Evolutionary conservation across 1,140 invertebrate genomes (phyloP), one percentile per base, ranked within the genome.

Genomic region (Drosophila murphyi): DNA sequence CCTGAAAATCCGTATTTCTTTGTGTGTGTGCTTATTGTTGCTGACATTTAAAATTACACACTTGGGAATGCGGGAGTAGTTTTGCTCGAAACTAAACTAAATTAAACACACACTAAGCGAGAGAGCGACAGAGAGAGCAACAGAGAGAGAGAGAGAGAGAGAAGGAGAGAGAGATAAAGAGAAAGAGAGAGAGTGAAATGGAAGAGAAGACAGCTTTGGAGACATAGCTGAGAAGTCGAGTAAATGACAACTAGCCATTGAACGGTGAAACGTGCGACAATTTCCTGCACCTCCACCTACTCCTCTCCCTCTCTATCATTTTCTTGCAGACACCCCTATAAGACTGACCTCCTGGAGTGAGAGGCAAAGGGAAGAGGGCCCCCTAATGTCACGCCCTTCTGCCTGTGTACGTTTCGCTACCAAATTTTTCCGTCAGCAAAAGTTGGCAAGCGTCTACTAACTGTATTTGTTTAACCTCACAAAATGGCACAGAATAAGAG

Each of bases 11-110:
- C 20, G 47, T 47, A 37, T 56, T 20, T 62, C 12, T 69, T 48
- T 67, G 52, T 61, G 50, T 57, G 63, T 72, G 45, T 80, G 65
- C 45, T 78, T 75, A 80, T 74, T 69, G 79, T 69, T 87, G 85
- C 85, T 88, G 85, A 83, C 85, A 88, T 89, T 88, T 89, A 78
- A 88, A 88, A 88, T 81, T 72, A 89, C 74, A 85, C 85, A 83
- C 85, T 89, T 76, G 85, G 85, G 85, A 83, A 83, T 88, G 71
- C 67, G 65, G 41, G 67, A 62, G 65, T 54, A 80, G 63, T 75
- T 88, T 80, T 69, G 72, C 80, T 87, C 74, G 69, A 82, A 88
- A 82, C 77, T 83, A 88, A 88, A 88, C 83, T 83, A 82, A 82
- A 83, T 88, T 80, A 88, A 78, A 67, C 78, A 83, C 57, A 85